phyloP scores from a whole-genome alignment of 2,113 vertebrate genomes.

The Dunckerocampus dactyliophorus region DNA sequence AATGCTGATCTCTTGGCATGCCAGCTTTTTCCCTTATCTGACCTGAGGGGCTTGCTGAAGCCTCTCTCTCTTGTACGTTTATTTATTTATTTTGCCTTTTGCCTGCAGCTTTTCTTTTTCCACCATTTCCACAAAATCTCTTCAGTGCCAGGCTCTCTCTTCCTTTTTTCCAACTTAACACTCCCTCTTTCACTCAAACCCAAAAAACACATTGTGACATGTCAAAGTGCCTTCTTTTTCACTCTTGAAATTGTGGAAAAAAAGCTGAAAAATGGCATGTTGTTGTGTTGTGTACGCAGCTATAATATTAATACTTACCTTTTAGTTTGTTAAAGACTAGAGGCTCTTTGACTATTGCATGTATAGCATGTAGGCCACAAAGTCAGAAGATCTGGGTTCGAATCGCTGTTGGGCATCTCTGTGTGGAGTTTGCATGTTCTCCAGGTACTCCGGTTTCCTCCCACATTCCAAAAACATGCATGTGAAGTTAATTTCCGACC shows the following conservation, averaged over 20 bases:
- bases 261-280: too few species aligned
- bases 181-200: slow-evolving; percentile 43
- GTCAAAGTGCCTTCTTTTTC: slow-evolving; percentile 24
- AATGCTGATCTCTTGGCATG: slow-evolving; percentile 42
- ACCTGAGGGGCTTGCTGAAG: slow-evolving; percentile 26
- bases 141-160: slow-evolving; percentile 35
- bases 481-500: too few species aligned
- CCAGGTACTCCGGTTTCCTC: too few species aligned
- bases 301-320: too few species aligned
- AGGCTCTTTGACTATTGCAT: too few species aligned
- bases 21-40: slow-evolving; percentile 31
- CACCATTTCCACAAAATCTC: slow-evolving; percentile 31
- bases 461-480: too few species aligned
- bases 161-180: slow-evolving; percentile 27
- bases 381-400: too few species aligned
- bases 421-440: too few species aligned
- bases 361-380: too few species aligned
- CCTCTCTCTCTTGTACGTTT: background rate
- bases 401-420: too few species aligned
- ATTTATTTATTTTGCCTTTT: slow-evolving; percentile 3
- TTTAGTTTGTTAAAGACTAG: too few species aligned
- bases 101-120: slow-evolving; percentile 42
- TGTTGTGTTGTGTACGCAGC: too few species aligned
- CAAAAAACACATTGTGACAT: slow-evolving; percentile 49
- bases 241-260: slow-evolving; percentile 1